Evolutionary conservation across 2,888 invertebrate genomes (phyloP).

Genomic region (Cancer borealis): DNA sequence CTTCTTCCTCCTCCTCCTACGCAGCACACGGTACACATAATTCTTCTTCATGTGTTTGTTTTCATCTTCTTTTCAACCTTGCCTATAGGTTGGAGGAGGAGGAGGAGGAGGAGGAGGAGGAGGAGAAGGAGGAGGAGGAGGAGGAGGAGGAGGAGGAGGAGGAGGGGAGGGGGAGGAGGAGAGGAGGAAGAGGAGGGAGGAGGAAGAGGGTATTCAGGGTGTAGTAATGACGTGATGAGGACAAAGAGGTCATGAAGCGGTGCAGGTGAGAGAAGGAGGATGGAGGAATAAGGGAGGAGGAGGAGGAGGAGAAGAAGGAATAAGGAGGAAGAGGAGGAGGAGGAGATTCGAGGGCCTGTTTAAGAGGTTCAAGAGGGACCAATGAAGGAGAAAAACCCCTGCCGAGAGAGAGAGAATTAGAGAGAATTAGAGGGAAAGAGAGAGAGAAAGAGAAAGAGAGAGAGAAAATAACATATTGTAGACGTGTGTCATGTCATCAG

Average conservation of each 20-base stretch:
- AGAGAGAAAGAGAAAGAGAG: constrained; percentile 58
- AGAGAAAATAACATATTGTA: background rate
- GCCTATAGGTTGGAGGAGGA: background rate
- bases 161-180: background rate
- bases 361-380: too few species aligned
- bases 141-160: background rate
- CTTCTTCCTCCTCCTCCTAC: background rate
- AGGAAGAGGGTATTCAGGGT: background rate
- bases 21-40: background rate
- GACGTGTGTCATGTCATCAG: background rate
- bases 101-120: background rate
- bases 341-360: too few species aligned
- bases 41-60: background rate
- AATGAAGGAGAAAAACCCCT: too few species aligned
- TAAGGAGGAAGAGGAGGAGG: background rate
- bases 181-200: background rate
- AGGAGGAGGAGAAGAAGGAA: background rate
- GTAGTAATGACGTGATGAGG: background rate
- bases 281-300: background rate
- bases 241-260: background rate
- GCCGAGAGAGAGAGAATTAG: background rate
- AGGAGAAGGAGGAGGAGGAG: background rate
- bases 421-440: constrained; percentile 47
- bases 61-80: background rate
- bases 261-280: constrained; percentile 36